phyloP scores from a whole-genome alignment of 2,113 vertebrate genomes.

The Cyprinodon variegatus region DNA sequence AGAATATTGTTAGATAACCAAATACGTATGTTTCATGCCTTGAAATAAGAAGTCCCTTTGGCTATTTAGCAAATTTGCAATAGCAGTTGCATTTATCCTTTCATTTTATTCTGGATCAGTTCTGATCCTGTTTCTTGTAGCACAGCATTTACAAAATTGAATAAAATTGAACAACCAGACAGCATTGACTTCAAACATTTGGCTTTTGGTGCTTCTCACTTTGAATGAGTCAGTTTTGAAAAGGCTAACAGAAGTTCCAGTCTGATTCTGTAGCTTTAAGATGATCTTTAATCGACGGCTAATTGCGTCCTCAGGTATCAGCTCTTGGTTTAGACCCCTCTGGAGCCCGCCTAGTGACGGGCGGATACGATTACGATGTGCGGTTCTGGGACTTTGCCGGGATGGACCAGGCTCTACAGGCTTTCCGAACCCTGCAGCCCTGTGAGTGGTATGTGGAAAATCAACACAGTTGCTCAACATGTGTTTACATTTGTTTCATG shows the following conservation, averaged over 20 bases:
- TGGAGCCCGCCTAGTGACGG: slow-evolving; percentile 93
- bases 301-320: slow-evolving; percentile 83
- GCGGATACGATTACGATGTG: slow-evolving; percentile 93
- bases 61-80: neutral
- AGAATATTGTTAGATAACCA: neutral
- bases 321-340: slow-evolving; percentile 94
- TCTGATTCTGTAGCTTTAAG: neutral
- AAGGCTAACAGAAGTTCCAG: neutral
- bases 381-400: slow-evolving; percentile 99
- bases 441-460: slow-evolving; percentile 88
- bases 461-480: slow-evolving; percentile 58
- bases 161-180: too few species aligned
- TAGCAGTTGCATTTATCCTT: neutral
- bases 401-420: slow-evolving; percentile 93
- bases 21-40: neutral
- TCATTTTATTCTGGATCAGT: neutral
- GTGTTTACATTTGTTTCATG: slow-evolving; percentile 45
- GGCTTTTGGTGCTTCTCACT: neutral
- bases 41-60: neutral
- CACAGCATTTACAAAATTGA: neutral
- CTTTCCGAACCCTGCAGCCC: slow-evolving; percentile 93
- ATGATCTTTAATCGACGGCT: neutral
- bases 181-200: slow-evolving; percentile 20
- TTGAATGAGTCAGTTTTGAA: slow-evolving; percentile 5
- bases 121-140: neutral